Conservation (phyloP, 2,888 invertebrate genomes). For the Eudasyphora cyanicolor region DNA sequence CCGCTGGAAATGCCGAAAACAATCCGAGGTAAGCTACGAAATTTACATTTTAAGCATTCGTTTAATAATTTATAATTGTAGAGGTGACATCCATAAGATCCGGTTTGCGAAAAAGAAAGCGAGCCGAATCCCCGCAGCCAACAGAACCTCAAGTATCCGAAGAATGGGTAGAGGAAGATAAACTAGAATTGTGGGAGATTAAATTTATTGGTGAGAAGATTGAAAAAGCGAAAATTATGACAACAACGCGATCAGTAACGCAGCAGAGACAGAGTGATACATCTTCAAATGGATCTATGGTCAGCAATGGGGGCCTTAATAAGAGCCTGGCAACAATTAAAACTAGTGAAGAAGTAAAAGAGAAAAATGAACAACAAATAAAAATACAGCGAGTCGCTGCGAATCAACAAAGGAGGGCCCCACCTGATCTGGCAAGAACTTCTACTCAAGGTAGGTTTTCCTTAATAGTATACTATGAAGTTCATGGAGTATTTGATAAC, state of each 20-base stretch:
- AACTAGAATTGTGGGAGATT: constrained; percentile 97
- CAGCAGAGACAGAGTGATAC: constrained; percentile 66
- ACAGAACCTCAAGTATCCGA: constrained; percentile 97
- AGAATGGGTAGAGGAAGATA: constrained; percentile 98
- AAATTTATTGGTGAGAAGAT: constrained; percentile 93
- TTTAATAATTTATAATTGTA: constrained; percentile 70
- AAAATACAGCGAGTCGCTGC: constrained; percentile 91
- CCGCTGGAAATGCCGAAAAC: constrained; percentile 96
- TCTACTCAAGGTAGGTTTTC: constrained; percentile 75
- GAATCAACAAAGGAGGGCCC: constrained; percentile 91
- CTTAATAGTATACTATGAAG: background rate
- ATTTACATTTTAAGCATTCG: constrained; percentile 54
- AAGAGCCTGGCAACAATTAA: constrained; percentile 80
- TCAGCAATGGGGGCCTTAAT: constrained; percentile 66
- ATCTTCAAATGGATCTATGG: constrained; percentile 69
- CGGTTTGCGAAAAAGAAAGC: constrained; percentile 94
- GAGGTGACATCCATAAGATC: constrained; percentile 97
- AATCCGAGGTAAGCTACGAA: constrained; percentile 84
- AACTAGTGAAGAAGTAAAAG: constrained; percentile 85
- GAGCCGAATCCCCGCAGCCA: constrained; percentile 95
- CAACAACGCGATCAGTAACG: constrained; percentile 84
- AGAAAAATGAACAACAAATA: constrained; percentile 95
- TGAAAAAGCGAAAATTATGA: constrained; percentile 81
- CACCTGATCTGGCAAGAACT: constrained; percentile 82
- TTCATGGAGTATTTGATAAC: background rate